Base-by-base conservation (phyloP, 2,113 vertebrate genomes). In the Drymodes brunneopygia region DNA sequence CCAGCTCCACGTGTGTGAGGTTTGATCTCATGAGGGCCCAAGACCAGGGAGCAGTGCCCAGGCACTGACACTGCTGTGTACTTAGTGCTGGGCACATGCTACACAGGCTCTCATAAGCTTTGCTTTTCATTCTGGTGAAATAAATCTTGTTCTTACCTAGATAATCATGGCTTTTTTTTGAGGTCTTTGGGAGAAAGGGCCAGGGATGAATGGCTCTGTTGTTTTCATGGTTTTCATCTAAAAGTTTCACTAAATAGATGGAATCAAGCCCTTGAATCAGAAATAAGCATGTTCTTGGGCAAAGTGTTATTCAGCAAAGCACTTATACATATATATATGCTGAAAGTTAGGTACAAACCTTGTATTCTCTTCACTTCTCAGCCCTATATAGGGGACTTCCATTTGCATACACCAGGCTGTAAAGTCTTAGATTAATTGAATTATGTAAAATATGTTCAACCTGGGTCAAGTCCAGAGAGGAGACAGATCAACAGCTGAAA, bases 31-130 rank as follows among this genome's bases (percentile, higher is more conserved):
- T 1, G 12, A 73, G 21, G 36, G 15, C 40, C 31, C 36, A 50
- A 78, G 58, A 12, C 20, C 12, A 57, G 47, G 20, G 6, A 9
- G 3, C 25, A 48, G 19, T 11, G 7, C 9, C 28, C 47, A 64
- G 35, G 20, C 57, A 65, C 5, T 12, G 57, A 38, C 28, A 22
- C 7, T 13, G 28, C 29, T 51, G 29, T 3, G 1, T 36, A 28
- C 44, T 45, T 44, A 10, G 25, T n/a, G 27, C 16, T 4, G 48
- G 50, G 7, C 33, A 50, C 0, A 0, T 0, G 1, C 45, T 67
- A 36, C 56, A 38, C 4, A 33, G 56, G 24, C 7, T 80, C 24
- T 69, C 3, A 10, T 15, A 51, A 67, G n/a, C 15, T 51, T 65
- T 56, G 16, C 5, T 90, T 73, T 69, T 69, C 35, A 57, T 36